These are phyloP conservation scores for Popillia japonica DNA, from an alignment of 1,140 invertebrate species.

Conservation along the genomic window DNA sequence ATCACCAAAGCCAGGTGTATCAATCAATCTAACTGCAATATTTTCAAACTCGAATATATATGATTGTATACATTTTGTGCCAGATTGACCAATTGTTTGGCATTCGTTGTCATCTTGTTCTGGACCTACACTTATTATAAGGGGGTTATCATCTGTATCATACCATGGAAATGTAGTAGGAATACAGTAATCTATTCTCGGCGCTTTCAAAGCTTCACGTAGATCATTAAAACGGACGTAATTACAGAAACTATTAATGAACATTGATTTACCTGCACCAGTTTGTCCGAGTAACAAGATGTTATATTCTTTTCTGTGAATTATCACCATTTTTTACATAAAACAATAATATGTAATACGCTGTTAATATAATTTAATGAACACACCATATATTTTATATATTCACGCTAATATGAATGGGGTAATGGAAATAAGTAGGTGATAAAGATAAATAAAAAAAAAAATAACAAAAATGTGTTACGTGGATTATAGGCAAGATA, in stretches of 20 bases:
- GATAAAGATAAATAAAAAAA: too few relatives aligned
- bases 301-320: slow-evolving; percentile 48
- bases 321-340: not conserved
- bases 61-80: slow-evolving; percentile 53
- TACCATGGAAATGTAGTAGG: slow-evolving; percentile 49
- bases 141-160: slow-evolving; percentile 46
- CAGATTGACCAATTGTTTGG: slow-evolving; percentile 49
- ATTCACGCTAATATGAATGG: too few relatives aligned
- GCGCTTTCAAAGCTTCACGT: not conserved
- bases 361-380: too few relatives aligned
- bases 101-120: slow-evolving; percentile 51
- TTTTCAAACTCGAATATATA: slow-evolving; percentile 53
- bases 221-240: not conserved
- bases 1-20: slow-evolving; percentile 53
- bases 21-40: slow-evolving; percentile 51
- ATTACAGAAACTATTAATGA: slow-evolving; percentile 54
- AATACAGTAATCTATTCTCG: slow-evolving; percentile 41
- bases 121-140: slow-evolving; percentile 13
- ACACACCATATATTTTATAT: too few relatives aligned
- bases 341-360: not conserved
- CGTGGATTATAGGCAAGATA: too few relatives aligned
- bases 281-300: slow-evolving; percentile 56
- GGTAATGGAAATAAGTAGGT: too few relatives aligned
- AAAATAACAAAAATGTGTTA: too few relatives aligned
- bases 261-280: slow-evolving; percentile 57